Conservation (phyloP, 2,797 vertebrate genomes). For the Oophaga sylvatica region DNA sequence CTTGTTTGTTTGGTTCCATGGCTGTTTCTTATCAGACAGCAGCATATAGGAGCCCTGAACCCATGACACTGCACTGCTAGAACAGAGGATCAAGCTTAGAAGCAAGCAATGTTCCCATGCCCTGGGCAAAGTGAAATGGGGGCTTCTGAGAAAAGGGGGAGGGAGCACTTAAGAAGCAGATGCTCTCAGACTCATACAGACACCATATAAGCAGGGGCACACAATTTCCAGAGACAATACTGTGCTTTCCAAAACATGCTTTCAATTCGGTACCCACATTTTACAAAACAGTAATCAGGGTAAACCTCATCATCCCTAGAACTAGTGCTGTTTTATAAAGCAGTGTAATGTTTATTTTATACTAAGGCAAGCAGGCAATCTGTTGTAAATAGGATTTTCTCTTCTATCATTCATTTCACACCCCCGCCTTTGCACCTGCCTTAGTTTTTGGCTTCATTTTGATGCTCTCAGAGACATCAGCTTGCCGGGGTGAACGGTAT, state of each 20-base stretch:
- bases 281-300: conserved; percentile 71
- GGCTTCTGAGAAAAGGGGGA: conserved; percentile 68
- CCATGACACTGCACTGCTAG: conserved; percentile 60
- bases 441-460: conserved; percentile 77
- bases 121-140: conserved; percentile 64
- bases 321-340: conserved; percentile 67
- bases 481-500: conserved; percentile 76
- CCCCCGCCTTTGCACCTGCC: conserved; percentile 78
- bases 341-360: conserved; percentile 74
- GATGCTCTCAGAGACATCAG: conserved; percentile 77
- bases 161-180: conserved; percentile 71
- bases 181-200: conserved; percentile 72
- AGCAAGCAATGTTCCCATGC: conserved; percentile 73
- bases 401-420: conserved; percentile 61
- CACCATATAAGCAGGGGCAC: conserved; percentile 70
- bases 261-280: conserved; percentile 68
- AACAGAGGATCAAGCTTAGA: conserved; percentile 60
- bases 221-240: conserved; percentile 71
- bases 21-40: conserved; percentile 68
- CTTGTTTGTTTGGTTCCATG: conserved; percentile 58
- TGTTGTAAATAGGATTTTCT: conserved; percentile 67
- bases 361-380: conserved; percentile 74
- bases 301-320: conserved; percentile 21
- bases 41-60: conserved; percentile 66
- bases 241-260: conserved; percentile 67